Percentiles rank a stretch among this genome's conserved stretches.
phyloP scores from a whole-genome alignment of 2,888 invertebrate genomes.

The Operophtera brumata region DNA sequence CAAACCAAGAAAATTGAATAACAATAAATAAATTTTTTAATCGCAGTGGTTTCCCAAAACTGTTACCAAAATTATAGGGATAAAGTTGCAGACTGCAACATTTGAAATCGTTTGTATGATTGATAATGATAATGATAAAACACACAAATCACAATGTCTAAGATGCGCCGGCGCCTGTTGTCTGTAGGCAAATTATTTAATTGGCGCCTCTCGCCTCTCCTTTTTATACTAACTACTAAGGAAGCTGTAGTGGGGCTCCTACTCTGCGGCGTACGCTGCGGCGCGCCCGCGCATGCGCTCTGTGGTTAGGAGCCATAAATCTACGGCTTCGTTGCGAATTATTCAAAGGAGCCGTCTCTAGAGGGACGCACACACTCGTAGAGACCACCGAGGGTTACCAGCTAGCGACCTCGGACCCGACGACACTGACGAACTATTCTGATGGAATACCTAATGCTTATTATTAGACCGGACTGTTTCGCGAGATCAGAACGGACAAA shows the following conservation, averaged over 20 bases:
- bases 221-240: not conserved
- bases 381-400: slow-evolving; percentile 1
- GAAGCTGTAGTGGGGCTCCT: slow-evolving; percentile 3
- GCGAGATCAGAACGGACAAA: no score
- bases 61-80: slow-evolving; percentile 39
- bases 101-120: slow-evolving; percentile 43
- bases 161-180: slow-evolving; percentile 34
- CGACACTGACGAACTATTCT: not conserved
- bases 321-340: slow-evolving; percentile 69
- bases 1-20: not conserved
- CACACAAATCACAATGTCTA: slow-evolving; percentile 56
- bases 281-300: slow-evolving; percentile 40
- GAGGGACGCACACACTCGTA: not conserved
- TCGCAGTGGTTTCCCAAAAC: slow-evolving; percentile 21
- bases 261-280: not conserved
- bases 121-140: slow-evolving; percentile 47
- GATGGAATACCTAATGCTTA: not conserved
- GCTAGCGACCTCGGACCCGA: not conserved
- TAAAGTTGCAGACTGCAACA: slow-evolving; percentile 35
- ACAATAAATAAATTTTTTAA: slow-evolving; percentile 21
- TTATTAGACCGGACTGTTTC: no score
- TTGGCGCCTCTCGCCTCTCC: slow-evolving; percentile 50
- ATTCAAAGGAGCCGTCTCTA: slow-evolving; percentile 69
- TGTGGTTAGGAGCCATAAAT: slow-evolving; percentile 75
- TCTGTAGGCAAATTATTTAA: slow-evolving; percentile 76